Percentiles rank a stretch among this genome's conserved stretches.
Evolutionary conservation across 1,140 invertebrate species (phyloP).

Genomic region (Homarus americanus): DNA sequence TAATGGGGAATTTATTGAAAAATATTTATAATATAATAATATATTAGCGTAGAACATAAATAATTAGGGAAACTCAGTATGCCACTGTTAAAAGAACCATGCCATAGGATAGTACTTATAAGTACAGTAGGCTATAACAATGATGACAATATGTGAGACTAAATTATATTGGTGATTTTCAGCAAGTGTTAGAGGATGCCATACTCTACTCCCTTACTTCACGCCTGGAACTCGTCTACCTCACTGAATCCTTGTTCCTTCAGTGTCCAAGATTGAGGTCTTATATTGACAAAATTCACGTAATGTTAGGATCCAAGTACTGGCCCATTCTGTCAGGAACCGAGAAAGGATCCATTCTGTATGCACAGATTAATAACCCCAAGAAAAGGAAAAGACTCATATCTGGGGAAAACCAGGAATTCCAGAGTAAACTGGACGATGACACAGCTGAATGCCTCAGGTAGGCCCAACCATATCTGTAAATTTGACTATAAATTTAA

Average conservation of each 20-base stretch:
- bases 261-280: slow-evolving; percentile 13
- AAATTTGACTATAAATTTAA: too few species aligned
- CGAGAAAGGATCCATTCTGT: slow-evolving; percentile 10
- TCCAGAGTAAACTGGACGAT: slow-evolving; percentile 18
- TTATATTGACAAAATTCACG: slow-evolving; percentile 6
- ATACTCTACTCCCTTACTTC: slow-evolving; percentile 65
- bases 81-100: too few species aligned
- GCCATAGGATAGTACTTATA: too few species aligned
- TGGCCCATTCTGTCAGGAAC: slow-evolving; percentile 37
- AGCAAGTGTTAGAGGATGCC: slow-evolving; percentile 71
- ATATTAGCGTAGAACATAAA: too few species aligned
- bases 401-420: slow-evolving; percentile 14
- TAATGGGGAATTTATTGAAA: too few species aligned
- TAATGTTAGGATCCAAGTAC: too few species aligned
- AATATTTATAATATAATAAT: too few species aligned
- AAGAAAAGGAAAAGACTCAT: slow-evolving; percentile 46
- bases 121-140: too few species aligned
- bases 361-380: slow-evolving; percentile 60
- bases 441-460: slow-evolving; percentile 48
- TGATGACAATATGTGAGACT: too few species aligned
- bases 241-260: slow-evolving; percentile 59
- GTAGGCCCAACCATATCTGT: too few species aligned
- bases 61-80: too few species aligned
- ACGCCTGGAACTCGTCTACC: slow-evolving; percentile 68
- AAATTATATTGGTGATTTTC: slow-evolving; percentile 28